A percentile compares a stretch with the other conserved stretches of the same genome.
phyloP scores from a whole-genome alignment of 1,140 invertebrate species.

The Drosophila arawakana region DNA sequence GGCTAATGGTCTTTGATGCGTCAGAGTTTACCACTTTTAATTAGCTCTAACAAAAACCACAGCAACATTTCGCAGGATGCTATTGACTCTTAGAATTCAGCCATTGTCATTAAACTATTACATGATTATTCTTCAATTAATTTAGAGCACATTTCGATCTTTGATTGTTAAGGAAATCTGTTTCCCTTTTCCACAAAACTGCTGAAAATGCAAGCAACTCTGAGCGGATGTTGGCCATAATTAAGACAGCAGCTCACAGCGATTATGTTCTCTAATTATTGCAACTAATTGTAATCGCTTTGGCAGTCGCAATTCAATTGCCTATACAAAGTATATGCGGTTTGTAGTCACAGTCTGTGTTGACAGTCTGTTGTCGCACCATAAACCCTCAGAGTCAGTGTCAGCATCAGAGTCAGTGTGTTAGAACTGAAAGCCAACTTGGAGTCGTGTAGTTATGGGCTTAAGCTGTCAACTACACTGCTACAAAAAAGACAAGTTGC shows the following conservation, averaged over 20 bases:
- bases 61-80: conserved; percentile 27
- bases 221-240: conserved; percentile 68
- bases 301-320: conserved; percentile 38
- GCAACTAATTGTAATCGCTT: conserved; percentile 36
- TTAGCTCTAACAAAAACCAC: conserved; percentile 46
- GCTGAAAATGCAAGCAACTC: conserved; percentile 24
- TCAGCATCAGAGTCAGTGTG: not conserved
- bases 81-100: not conserved
- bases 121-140: conserved; percentile 37
- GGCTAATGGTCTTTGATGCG: conserved; percentile 81
- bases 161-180: not conserved
- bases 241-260: conserved; percentile 55
- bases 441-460: not conserved
- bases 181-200: not conserved
- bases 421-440: conserved; percentile 2
- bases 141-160: conserved; percentile 2
- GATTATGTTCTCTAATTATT: conserved; percentile 57
- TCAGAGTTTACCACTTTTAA: conserved; percentile 74
- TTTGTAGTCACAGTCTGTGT: not conserved
- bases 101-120: conserved; percentile 22
- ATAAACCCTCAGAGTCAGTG: not conserved
- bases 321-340: not conserved
- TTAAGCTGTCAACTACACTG: conserved; percentile 11
- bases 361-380: conserved; percentile 22
- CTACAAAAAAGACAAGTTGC: not conserved